Conservation (phyloP, 2,888 invertebrate species). For the Diogma glabrata region DNA sequence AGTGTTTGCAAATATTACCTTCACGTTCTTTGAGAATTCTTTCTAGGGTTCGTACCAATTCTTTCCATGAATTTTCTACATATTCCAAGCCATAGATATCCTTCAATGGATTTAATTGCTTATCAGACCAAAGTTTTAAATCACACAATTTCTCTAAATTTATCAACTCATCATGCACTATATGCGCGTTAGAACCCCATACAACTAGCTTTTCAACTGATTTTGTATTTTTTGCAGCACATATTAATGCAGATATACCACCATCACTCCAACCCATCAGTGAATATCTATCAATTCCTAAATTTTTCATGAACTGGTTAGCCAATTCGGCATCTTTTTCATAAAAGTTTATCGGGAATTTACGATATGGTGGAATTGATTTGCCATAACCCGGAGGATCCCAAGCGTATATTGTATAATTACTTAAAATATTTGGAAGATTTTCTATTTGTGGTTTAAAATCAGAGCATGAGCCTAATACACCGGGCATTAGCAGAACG, state of each 20-base stretch:
- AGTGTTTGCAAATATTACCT: conserved; percentile 61
- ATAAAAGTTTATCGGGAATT: conserved; percentile 59
- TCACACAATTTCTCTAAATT: conserved; percentile 56
- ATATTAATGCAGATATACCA: conserved; percentile 62
- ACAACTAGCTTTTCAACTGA: conserved; percentile 59
- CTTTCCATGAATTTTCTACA: conserved; percentile 54
- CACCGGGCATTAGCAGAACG: conserved; percentile 67
- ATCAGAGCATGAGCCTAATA: conserved; percentile 69
- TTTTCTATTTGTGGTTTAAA: conserved; percentile 66
- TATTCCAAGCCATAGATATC: conserved; percentile 61
- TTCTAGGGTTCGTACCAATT: conserved; percentile 57
- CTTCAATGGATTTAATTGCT: conserved; percentile 60
- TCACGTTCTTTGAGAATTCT: conserved; percentile 44
- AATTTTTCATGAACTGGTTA: conserved; percentile 55
- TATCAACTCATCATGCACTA: conserved; percentile 55
- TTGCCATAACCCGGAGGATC: conserved; percentile 84
- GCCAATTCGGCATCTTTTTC: conserved; percentile 63
- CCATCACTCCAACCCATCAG: conserved; percentile 87
- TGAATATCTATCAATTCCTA: conserved; percentile 58
- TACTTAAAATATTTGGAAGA: conserved; percentile 32
- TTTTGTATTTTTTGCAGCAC: conserved; percentile 60
- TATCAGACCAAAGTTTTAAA: conserved; percentile 65
- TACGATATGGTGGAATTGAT: conserved; percentile 63
- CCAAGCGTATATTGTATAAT: conserved; percentile 45
- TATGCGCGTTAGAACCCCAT: conserved; percentile 67